Evolutionary conservation across 2,888 invertebrate genomes (phyloP), one percentile per base, ranked within the genome.

Genomic region (Conistra vaccinii): DNA sequence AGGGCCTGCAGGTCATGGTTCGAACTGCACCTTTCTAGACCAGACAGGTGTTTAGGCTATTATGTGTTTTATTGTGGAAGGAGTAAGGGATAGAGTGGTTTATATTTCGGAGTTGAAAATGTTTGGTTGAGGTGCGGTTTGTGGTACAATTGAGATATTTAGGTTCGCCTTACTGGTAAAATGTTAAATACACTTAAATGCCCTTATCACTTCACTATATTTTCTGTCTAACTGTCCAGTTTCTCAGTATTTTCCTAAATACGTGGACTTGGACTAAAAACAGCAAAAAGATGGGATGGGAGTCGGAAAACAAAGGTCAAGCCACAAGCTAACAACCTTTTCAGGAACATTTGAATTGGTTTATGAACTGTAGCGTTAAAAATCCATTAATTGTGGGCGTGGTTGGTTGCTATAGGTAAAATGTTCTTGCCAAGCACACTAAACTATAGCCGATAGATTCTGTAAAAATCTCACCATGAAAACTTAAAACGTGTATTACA

Each of bases 1-100:
- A 70, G 67, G 84, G 39, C 80, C 60, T 42, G 10, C 79, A 60
- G 81, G 81, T 81, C 81, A 84, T 51, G 81, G 81, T 68, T 75
- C 51, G n/a, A 68, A n/a, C 20, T 67, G 32, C 39, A 67, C 81
- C 75, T 84, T 70, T 81, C 69, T 84, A 84, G 62, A 68, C 58
- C n/a, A 58, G 29, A 61, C 45, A 4, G 14, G 0, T 51, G 42
- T 48, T 51, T 17, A 62, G 20, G 12, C 42, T 69, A 51, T 53
- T 73, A 7, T 62, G n/a, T 35, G 26, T 69, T 39, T 45, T 73
- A 66, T 69, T 57, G 48, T 69, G 0, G 1, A 7, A 4, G 6
- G 0, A 3, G 1, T 73, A 66, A 69, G 17, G 69, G 12, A 42
- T 57, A 60, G 4, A 60, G 32, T 83, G 5, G 42, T 26, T 35